A percentile compares a stretch with the other conserved stretches of the same genome.
Evolutionary conservation across 2,888 invertebrate genomes (phyloP).

Genomic region (Cryptocephalus moraei): DNA sequence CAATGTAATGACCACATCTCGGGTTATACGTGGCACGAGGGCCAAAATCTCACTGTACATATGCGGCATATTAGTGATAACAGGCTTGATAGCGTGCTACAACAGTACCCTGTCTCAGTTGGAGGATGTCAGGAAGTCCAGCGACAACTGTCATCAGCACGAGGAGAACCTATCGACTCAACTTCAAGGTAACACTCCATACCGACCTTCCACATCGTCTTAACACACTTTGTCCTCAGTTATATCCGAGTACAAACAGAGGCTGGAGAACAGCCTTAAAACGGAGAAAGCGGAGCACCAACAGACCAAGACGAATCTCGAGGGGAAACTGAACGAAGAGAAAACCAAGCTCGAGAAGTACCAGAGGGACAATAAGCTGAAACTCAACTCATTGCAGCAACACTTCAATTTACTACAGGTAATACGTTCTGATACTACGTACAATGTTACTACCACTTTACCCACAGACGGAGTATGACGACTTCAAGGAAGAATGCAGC

Average conservation of each 20-base stretch:
- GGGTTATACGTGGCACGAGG: slow-evolving; percentile 44
- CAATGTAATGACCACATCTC: slow-evolving; percentile 40
- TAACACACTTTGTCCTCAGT: slow-evolving; percentile 31
- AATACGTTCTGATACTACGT: not conserved
- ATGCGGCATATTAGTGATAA: slow-evolving; percentile 41
- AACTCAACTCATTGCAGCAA: slow-evolving; percentile 45
- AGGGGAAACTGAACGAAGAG: slow-evolving; percentile 40
- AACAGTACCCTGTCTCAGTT: slow-evolving; percentile 48
- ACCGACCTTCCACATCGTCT: no score
- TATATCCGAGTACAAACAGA: slow-evolving; percentile 47
- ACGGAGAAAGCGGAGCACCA: slow-evolving; percentile 45
- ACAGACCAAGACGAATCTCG: slow-evolving; percentile 41
- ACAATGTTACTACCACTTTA: slow-evolving; percentile 1
- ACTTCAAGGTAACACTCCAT: slow-evolving; percentile 42
- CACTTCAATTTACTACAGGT: slow-evolving; percentile 40
- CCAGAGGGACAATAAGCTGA: slow-evolving; percentile 40
- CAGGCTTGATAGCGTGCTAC: slow-evolving; percentile 46
- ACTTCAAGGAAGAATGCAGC: slow-evolving; percentile 41
- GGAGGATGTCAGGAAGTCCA: slow-evolving; percentile 43
- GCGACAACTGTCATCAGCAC: slow-evolving; percentile 46
- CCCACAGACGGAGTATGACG: slow-evolving; percentile 42
- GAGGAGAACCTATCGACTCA: slow-evolving; percentile 49
- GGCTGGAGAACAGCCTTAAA: slow-evolving; percentile 47
- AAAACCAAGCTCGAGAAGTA: slow-evolving; percentile 41
- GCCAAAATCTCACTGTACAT: slow-evolving; percentile 46